Evolutionary conservation across 2,113 vertebrate genomes (phyloP).

Genomic region (Alectura lathami): DNA sequence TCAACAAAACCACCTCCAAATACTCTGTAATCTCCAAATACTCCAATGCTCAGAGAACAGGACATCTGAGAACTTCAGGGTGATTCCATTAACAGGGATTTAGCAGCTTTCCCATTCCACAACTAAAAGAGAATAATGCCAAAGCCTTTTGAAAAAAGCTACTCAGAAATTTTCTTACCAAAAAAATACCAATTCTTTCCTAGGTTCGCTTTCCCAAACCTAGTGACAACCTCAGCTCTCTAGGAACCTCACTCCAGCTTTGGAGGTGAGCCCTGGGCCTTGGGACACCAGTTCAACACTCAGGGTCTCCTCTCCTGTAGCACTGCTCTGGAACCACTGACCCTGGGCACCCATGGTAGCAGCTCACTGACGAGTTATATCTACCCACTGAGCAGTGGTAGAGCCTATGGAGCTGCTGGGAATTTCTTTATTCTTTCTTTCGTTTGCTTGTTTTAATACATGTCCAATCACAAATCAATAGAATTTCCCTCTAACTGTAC

Average conservation of each 20-base stretch:
- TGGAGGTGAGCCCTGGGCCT: background rate
- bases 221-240: background rate
- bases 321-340: background rate
- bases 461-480: background rate
- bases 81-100: background rate
- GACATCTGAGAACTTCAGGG: background rate
- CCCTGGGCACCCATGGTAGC: fast-evolving
- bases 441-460: background rate
- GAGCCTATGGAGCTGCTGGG: background rate
- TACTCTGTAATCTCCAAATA: background rate
- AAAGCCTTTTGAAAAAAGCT: background rate
- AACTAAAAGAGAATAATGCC: background rate
- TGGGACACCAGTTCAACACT: background rate
- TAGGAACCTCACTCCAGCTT: background rate
- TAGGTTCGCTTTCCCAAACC: background rate
- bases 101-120: background rate
- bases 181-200: background rate
- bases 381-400: background rate
- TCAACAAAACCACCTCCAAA: background rate
- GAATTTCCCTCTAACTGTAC: background rate
- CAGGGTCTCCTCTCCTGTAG: background rate
- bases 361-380: background rate
- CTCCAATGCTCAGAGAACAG: background rate
- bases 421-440: background rate
- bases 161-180: background rate